Percentiles rank a stretch among this genome's conserved stretches.
phyloP scores from a whole-genome alignment of 2,113 vertebrate species.

The Puntigrus tetrazona region DNA sequence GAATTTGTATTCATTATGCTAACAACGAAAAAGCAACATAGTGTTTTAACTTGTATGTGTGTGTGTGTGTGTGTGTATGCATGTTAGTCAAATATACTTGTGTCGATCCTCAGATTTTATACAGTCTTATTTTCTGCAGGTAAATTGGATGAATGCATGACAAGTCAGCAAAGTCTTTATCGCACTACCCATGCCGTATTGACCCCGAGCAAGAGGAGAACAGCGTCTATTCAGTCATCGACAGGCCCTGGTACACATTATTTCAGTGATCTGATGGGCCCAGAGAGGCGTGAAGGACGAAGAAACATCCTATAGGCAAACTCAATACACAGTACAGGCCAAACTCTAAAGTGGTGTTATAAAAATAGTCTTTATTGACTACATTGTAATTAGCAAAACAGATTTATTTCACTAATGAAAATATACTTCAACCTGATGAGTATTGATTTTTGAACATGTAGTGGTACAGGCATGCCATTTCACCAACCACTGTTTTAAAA shows the following conservation, averaged over 20 bases:
- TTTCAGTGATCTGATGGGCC: constrained; percentile 18
- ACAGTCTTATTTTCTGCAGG: too few species aligned
- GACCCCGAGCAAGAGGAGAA: constrained; percentile 31
- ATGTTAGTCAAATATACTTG: too few species aligned
- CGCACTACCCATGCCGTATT: neutral
- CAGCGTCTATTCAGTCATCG: constrained; percentile 9
- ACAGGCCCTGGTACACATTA: constrained; percentile 17
- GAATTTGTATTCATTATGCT: too few species aligned
- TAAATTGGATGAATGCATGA: neutral
- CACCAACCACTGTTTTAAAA: neutral
- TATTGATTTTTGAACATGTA: neutral
- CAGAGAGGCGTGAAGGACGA: constrained; percentile 42
- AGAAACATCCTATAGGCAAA: constrained; percentile 18
- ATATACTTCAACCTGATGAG: neutral
- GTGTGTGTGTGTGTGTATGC: too few species aligned
- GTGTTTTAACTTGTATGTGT: too few species aligned
- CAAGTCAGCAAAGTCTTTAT: neutral
- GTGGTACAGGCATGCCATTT: neutral
- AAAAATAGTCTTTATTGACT: neutral
- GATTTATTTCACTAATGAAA: neutral
- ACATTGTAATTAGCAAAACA: neutral
- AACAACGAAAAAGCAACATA: too few species aligned
- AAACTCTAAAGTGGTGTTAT: neutral
- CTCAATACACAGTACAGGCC: neutral
- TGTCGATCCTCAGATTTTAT: too few species aligned